These are phyloP conservation scores for Myzus persicae DNA, from an alignment of 1,140 invertebrate genomes.

Conservation along the genomic window DNA sequence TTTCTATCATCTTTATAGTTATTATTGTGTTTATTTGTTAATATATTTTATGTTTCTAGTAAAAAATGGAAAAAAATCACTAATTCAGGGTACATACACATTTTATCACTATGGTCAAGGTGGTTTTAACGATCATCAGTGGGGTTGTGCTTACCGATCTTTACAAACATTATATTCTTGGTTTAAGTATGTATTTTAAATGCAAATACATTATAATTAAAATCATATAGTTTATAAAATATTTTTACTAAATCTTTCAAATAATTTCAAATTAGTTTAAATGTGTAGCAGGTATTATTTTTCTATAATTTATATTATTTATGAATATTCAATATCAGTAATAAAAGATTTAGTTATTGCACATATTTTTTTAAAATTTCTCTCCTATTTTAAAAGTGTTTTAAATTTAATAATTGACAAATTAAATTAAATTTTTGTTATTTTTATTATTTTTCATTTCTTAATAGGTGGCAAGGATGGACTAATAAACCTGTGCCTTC, in stretches of 20 bases:
- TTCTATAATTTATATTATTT: not conserved
- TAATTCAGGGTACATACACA: slow-evolving; percentile 86
- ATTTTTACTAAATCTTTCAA: not conserved
- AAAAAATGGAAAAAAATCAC: slow-evolving; percentile 66
- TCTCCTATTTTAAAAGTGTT: not conserved
- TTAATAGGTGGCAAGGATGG: slow-evolving; percentile 84
- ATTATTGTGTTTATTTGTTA: not conserved
- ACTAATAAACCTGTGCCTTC: slow-evolving; percentile 83
- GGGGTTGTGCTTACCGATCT: slow-evolving; percentile 99
- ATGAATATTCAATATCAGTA: not conserved
- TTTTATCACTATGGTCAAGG: slow-evolving; percentile 99
- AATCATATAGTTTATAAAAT: not conserved
- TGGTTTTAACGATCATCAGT: slow-evolving; percentile 92
- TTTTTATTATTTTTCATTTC: not conserved
- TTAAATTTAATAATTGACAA: not conserved
- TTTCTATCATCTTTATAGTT: not conserved
- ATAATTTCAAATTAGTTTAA: not conserved
- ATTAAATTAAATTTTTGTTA: not conserved
- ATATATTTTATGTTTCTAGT: slow-evolving; percentile 34
- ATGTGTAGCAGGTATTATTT: not conserved
- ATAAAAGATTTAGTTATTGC: not conserved
- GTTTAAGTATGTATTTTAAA: slow-evolving; percentile 73
- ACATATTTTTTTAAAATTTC: not conserved
- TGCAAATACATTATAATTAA: slow-evolving; percentile 43
- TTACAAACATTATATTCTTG: slow-evolving; percentile 97